These are phyloP conservation scores for Tetheella fluctuosa DNA, from an alignment of 2,888 invertebrate genomes.

Conservation along the genomic window DNA sequence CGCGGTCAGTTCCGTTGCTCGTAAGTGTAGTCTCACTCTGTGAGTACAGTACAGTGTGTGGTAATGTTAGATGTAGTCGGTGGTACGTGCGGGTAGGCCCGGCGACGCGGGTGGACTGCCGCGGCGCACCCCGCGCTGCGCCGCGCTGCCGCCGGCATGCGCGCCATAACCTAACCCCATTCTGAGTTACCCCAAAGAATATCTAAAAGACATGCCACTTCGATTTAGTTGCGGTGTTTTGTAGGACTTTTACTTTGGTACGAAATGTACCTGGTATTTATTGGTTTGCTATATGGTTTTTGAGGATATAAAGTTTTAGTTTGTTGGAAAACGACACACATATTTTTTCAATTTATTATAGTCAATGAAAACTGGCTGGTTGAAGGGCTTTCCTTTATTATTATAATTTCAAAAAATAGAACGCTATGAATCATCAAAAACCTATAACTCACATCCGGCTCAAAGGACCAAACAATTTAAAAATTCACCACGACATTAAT, in stretches of 20 bases:
- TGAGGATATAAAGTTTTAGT: neutral
- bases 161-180: constrained; percentile 56
- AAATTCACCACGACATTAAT: neutral
- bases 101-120: constrained; percentile 62
- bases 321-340: neutral
- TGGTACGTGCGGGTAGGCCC: constrained; percentile 46
- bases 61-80: constrained; percentile 20
- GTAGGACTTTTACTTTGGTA: neutral
- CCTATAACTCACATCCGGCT: neutral
- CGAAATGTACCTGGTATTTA: neutral
- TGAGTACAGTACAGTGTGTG: constrained; percentile 33
- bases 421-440: too few relatives aligned
- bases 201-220: constrained; percentile 24
- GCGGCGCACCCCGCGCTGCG: constrained; percentile 47
- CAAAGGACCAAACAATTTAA: neutral
- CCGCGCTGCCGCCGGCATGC: constrained; percentile 49
- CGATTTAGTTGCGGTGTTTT: constrained; percentile 9
- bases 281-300: neutral
- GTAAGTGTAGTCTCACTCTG: constrained; percentile 25
- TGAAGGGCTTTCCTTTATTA: too few relatives aligned
- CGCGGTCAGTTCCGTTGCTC: constrained; percentile 24
- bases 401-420: too few relatives aligned
- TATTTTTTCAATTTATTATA: neutral
- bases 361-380: too few relatives aligned
- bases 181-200: constrained; percentile 25